A percentile compares a stretch with the other conserved stretches of the same genome.
Evolutionary conservation across 2,888 invertebrate genomes (phyloP).

Genomic region (Timema podura): DNA sequence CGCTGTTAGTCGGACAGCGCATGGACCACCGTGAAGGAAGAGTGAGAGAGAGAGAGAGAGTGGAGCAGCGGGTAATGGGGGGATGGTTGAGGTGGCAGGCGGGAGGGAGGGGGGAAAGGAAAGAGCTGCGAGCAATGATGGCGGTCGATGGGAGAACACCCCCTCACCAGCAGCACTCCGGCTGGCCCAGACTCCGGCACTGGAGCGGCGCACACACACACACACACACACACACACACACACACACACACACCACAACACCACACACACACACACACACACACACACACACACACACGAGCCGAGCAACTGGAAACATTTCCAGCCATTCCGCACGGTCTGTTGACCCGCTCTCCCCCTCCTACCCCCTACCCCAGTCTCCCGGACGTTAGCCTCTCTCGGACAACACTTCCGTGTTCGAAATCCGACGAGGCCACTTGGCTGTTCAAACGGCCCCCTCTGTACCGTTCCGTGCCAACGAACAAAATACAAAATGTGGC

Average conservation of each 20-base stretch:
- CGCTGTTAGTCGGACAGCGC: too few species aligned
- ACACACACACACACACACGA: neutral
- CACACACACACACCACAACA: neutral
- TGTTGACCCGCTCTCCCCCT: neutral
- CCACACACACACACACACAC: neutral
- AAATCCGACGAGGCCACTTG: too few species aligned
- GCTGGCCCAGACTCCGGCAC: neutral
- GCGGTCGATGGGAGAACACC: neutral
- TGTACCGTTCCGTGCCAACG: too few species aligned
- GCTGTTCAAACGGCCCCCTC: too few species aligned
- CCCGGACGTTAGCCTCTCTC: neutral
- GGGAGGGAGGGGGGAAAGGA: neutral
- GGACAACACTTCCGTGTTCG: too few species aligned
- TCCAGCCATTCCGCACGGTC: neutral
- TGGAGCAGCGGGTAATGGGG: too few species aligned
- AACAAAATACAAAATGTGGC: too few species aligned
- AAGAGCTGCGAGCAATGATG: neutral
- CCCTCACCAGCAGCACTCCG: neutral
- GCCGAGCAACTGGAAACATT: neutral
- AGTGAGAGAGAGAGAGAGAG: too few species aligned
- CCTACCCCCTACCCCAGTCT: neutral
- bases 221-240: too few species aligned
- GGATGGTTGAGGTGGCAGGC: neutral
- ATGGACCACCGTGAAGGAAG: too few species aligned
- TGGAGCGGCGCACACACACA: neutral